Evolutionary conservation across 2,797 vertebrate species (phyloP).

Genomic region (Gadopsis marmoratus): DNA sequence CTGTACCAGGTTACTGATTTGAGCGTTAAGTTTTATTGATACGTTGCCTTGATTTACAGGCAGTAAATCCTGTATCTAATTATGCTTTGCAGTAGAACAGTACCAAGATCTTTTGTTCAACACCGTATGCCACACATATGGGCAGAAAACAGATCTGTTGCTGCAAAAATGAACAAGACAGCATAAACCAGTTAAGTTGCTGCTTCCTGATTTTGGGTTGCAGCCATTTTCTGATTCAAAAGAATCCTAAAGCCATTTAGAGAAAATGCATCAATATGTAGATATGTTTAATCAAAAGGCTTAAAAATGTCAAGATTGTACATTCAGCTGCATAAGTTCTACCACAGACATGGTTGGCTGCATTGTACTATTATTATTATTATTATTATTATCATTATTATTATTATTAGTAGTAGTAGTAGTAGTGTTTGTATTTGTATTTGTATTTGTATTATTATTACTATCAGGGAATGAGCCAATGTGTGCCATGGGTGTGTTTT

Average conservation of each 20-base stretch:
- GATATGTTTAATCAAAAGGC: background rate
- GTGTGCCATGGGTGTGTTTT: background rate
- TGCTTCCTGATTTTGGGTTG: background rate
- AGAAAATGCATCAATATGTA: too few relatives aligned
- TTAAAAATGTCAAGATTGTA: background rate
- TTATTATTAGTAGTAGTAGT: too few relatives aligned
- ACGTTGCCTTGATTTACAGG: background rate
- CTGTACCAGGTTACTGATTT: background rate
- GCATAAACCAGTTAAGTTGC: background rate
- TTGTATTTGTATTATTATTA: too few relatives aligned
- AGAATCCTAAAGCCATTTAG: background rate
- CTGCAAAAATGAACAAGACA: constrained; percentile 13
- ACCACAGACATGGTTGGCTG: too few relatives aligned
- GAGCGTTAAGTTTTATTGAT: background rate
- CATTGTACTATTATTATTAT: too few relatives aligned
- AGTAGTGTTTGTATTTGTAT: too few relatives aligned
- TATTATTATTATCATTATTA: too few relatives aligned
- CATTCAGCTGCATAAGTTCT: too few relatives aligned
- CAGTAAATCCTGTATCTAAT: background rate
- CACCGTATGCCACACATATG: background rate
- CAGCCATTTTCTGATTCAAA: background rate
- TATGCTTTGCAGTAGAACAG: background rate
- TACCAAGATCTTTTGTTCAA: constrained; percentile 1
- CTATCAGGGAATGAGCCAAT: background rate
- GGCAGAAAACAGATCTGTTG: background rate